phyloP scores from a whole-genome alignment of 2,113 vertebrate species.

The Jacana jacana region DNA sequence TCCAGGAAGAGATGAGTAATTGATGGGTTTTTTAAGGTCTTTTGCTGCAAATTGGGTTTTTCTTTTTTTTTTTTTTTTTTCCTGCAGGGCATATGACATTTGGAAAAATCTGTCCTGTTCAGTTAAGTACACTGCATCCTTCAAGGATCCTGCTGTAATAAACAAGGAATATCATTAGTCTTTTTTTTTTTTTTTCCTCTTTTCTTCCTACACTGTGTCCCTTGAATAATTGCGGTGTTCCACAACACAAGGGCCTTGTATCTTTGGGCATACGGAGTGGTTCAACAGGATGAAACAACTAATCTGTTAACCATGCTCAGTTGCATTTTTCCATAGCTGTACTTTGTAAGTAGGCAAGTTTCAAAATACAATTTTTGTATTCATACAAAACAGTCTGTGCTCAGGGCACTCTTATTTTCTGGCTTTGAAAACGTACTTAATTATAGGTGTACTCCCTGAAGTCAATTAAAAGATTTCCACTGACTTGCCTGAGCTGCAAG shows the following conservation, averaged over 20 bases:
- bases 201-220: neutral
- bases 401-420: neutral
- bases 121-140: neutral
- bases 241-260: slow-evolving; percentile 15
- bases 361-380: neutral
- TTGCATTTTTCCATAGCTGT: neutral
- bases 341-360: neutral
- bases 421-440: neutral
- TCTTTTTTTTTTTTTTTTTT: neutral
- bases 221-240: neutral
- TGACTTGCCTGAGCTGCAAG: neutral
- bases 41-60: neutral
- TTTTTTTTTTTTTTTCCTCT: neutral
- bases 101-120: neutral
- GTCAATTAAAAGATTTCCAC: neutral
- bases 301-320: neutral
- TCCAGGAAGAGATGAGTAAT: neutral
- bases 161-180: neutral
- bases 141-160: neutral
- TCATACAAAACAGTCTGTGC: neutral
- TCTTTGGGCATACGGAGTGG: neutral
- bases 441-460: neutral
- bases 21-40: neutral
- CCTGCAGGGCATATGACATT: neutral
- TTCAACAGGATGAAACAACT: neutral